A percentile compares a stretch with the other conserved stretches of the same genome.
Evolutionary conservation across 2,888 invertebrate genomes (phyloP).

Genomic region (Folsomia candida): DNA sequence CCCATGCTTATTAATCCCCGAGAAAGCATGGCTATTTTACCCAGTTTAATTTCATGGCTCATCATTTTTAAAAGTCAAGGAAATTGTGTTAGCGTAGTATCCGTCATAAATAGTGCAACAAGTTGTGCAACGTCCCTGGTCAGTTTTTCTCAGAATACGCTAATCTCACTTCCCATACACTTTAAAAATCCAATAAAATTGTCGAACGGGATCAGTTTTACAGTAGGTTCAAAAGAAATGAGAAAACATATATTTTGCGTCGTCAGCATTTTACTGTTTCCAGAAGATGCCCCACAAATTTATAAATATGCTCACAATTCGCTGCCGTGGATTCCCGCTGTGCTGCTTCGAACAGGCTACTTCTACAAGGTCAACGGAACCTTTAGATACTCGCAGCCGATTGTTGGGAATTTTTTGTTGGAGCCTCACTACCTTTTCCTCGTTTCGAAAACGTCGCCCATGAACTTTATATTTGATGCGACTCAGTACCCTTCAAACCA

Average conservation of each 20-base stretch:
- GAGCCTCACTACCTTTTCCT: not conserved
- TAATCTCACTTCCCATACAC: not conserved
- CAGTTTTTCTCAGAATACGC: not conserved
- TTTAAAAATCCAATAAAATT: not conserved
- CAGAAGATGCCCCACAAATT: not conserved
- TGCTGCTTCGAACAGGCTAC: not conserved
- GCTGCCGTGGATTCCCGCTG: not conserved
- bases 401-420: not conserved
- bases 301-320: not conserved
- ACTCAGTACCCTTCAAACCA: not conserved
- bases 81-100: not conserved
- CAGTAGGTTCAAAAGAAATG: not conserved
- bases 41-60: no score
- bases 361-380: not conserved
- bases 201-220: not conserved
- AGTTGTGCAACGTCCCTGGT: not conserved
- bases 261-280: not conserved
- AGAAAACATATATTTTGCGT: not conserved
- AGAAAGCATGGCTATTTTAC: no score
- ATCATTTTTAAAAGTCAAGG: no score
- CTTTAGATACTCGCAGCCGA: not conserved
- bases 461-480: not conserved
- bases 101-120: not conserved
- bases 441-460: not conserved
- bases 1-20: no score